Percentiles rank a stretch among this genome's conserved stretches.
phyloP scores from a whole-genome alignment of 1,140 invertebrate genomes.

The Sycobia sp. region DNA sequence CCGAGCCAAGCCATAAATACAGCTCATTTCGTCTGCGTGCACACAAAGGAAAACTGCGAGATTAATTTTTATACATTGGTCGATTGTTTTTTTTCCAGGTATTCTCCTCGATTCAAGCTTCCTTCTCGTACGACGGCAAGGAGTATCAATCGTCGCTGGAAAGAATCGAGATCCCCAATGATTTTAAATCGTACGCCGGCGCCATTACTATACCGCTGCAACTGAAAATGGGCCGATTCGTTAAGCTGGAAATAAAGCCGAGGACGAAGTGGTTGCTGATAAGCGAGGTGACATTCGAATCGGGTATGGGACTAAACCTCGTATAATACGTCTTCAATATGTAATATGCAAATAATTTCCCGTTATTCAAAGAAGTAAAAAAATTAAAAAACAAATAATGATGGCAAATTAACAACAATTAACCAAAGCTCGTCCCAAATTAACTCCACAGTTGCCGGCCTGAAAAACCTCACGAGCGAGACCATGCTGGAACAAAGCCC shows the following conservation, averaged over 20 bases:
- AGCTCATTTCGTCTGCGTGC: too few relatives aligned
- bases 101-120: slow-evolving; percentile 73
- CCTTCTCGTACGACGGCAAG: slow-evolving; percentile 80
- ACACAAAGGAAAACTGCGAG: too few relatives aligned
- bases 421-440: too few relatives aligned
- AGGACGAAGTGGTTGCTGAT: slow-evolving; percentile 87
- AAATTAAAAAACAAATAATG: too few relatives aligned
- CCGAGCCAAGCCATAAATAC: too few relatives aligned
- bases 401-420: too few relatives aligned
- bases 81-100: slow-evolving; percentile 60
- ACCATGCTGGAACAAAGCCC: slow-evolving; percentile 55
- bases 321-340: too few relatives aligned
- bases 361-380: too few relatives aligned
- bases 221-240: slow-evolving; percentile 75
- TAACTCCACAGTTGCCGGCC: slow-evolving; percentile 45
- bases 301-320: slow-evolving; percentile 71
- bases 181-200: slow-evolving; percentile 70
- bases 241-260: slow-evolving; percentile 80
- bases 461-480: slow-evolving; percentile 58
- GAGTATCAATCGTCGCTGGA: slow-evolving; percentile 68
- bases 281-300: slow-evolving; percentile 83
- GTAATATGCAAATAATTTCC: too few relatives aligned
- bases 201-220: slow-evolving; percentile 74
- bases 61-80: too few relatives aligned
- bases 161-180: slow-evolving; percentile 50